A percentile compares a stretch with the other conserved stretches of the same genome.
These are phyloP conservation scores for Galeruca laticollis DNA, from an alignment of 2,888 invertebrate species.

Conservation along the genomic window DNA sequence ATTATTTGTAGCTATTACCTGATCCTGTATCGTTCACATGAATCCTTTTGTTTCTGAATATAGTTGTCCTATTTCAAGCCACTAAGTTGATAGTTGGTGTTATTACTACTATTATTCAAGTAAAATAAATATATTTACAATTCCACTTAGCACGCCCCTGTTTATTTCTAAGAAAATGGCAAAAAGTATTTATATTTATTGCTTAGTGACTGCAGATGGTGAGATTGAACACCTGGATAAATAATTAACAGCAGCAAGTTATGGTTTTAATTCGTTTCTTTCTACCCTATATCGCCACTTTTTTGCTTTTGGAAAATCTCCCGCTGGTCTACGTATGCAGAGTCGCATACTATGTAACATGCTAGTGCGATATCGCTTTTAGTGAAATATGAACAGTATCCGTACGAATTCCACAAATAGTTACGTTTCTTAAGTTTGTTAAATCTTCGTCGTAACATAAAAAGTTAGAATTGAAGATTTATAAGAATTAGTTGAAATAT, in stretches of 20 bases:
- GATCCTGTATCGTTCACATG: no score
- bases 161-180: conserved; percentile 35
- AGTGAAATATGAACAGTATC: conserved; percentile 28
- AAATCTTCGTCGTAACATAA: background rate
- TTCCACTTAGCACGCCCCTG: conserved; percentile 30
- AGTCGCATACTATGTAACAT: conserved; percentile 12
- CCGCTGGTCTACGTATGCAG: conserved; percentile 30
- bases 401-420: conserved; percentile 24
- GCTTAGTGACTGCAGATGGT: conserved; percentile 43
- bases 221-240: conserved; percentile 49
- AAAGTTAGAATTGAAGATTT: no score
- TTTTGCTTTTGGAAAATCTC: conserved; percentile 11
- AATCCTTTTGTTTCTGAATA: no score
- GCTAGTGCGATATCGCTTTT: conserved; percentile 23
- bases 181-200: conserved; percentile 43
- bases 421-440: conserved; percentile 6
- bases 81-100: background rate
- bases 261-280: conserved; percentile 43
- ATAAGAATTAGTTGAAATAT: no score
- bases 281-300: conserved; percentile 32
- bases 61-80: no score
- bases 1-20: no score
- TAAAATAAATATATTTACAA: no score
- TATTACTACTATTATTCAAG: no score
- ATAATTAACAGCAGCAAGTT: conserved; percentile 47